Evolutionary conservation across 2,113 vertebrate species (phyloP), one percentile per base, ranked within the genome.

Genomic region (cattle (Bos taurus)): DNA sequence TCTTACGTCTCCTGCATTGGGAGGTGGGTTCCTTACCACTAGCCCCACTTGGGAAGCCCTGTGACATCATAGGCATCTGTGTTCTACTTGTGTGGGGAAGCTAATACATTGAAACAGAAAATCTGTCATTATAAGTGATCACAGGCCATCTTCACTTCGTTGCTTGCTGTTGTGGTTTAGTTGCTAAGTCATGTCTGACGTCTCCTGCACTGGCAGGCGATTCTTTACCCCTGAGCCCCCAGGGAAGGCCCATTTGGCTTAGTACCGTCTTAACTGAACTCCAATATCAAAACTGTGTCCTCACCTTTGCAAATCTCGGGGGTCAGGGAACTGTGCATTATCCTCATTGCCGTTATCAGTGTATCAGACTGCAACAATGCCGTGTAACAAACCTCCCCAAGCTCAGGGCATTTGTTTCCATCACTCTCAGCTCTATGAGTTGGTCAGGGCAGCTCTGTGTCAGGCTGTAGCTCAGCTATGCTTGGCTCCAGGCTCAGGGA

Each of bases 1-100:
- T 71, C 19, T 10, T 11, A n/a, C 1, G 0, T 21, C 67, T 23
- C 17, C 67, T 19, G 67, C 33, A 23, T 3, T 23, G 64, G 5
- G 9, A 71, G 67, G 36, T 40, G 67, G n/a, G 17, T 5, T 71
- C n/a, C 21, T 71, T 36, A 71, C n/a, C 64, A 11, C 64, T 21
- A 36, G 64, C n/a, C 11, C 64, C 64, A 21, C 17, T 36, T 5
- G 0, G n/a, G 17, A 71, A 71, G 64, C 19, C n/a, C 64, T 36
- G 12, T 71, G 14, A 33, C 28, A 4, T 87, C 80, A 23, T 0
- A 59, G 91, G 17, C 26, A 59, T 57, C 36, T 7, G 26, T 25
- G 10, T 30, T 48, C 33, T 33, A 21, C 59, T 3, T 11, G 21
- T 3, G 2, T 33, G 21, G 71, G 19, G 4, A 10, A 40, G 1